These are phyloP conservation scores for Melanocharis versteri DNA, from an alignment of 2,113 vertebrate species.

Conservation along the genomic window DNA sequence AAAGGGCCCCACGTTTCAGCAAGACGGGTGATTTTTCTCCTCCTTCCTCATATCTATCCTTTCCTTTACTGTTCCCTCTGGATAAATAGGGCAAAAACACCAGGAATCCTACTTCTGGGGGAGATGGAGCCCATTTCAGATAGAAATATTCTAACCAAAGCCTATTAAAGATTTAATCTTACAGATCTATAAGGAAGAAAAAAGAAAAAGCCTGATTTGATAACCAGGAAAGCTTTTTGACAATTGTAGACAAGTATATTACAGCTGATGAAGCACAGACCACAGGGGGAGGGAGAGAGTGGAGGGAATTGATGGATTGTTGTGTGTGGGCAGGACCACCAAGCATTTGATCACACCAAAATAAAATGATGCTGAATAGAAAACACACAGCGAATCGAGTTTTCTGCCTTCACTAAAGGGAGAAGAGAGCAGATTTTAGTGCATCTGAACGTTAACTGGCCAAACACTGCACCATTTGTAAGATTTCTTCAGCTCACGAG, in stretches of 20 bases:
- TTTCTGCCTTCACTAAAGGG: not conserved
- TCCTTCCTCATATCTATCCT: not conserved
- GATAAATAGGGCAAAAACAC: not conserved
- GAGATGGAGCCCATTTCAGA: not conserved
- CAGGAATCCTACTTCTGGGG: not conserved
- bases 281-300: not conserved
- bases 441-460: not conserved
- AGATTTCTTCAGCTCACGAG: not conserved
- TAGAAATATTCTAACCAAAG: not conserved
- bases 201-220: not conserved
- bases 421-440: slow-evolving; percentile 27
- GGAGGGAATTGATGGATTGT: not conserved
- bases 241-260: slow-evolving; percentile 4
- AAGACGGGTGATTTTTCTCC: not conserved
- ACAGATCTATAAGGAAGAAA: not conserved
- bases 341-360: not conserved
- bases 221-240: not conserved
- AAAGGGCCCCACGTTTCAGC: slow-evolving; percentile 17
- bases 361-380: slow-evolving; percentile 38
- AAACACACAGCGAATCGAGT: not conserved
- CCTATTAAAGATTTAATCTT: not conserved
- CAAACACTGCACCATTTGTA: not conserved
- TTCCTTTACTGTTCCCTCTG: not conserved
- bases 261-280: not conserved
- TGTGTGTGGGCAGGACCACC: not conserved